Conservation (phyloP, 1,140 invertebrate species). For the Anagrus nilaparvatae region DNA sequence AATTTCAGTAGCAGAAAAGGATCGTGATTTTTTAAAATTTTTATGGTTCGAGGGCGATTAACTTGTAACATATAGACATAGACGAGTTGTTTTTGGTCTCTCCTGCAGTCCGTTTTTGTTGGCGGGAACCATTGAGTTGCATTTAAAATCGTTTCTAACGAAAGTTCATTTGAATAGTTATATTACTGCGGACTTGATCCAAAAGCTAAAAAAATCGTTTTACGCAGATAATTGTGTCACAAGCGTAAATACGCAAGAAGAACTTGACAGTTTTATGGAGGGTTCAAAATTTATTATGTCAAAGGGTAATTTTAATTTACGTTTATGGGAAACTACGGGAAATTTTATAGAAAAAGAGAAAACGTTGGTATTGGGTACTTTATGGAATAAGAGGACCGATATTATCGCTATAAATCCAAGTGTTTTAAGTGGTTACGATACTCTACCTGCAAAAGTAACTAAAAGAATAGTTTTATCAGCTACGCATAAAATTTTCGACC, state of each 20-base stretch:
- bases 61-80: slow-evolving; percentile 8
- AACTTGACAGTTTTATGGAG: slow-evolving; percentile 15
- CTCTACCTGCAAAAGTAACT: neutral
- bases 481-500: slow-evolving; percentile 26
- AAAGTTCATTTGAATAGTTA: too few relatives aligned
- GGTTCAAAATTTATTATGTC: slow-evolving; percentile 14
- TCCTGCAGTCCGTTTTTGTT: slow-evolving; percentile 24
- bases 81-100: slow-evolving; percentile 12
- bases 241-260: slow-evolving; percentile 15
- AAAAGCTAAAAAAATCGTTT: slow-evolving; percentile 8
- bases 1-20: slow-evolving; percentile 22
- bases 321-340: slow-evolving; percentile 20
- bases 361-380: slow-evolving; percentile 16
- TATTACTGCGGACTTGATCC: neutral
- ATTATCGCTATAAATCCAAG: slow-evolving; percentile 4
- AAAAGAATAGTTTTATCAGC: slow-evolving; percentile 20
- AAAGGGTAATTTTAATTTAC: slow-evolving; percentile 22
- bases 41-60: slow-evolving; percentile 23
- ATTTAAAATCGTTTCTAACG: too few relatives aligned
- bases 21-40: slow-evolving; percentile 28
- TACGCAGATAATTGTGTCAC: slow-evolving; percentile 17
- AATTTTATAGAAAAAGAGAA: neutral
- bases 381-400: slow-evolving; percentile 17
- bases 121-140: too few relatives aligned
- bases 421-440: neutral